Evolutionary conservation across 1,140 invertebrate genomes (phyloP), one percentile per base, ranked within the genome.

Genomic region (Drosophila asahinai): DNA sequence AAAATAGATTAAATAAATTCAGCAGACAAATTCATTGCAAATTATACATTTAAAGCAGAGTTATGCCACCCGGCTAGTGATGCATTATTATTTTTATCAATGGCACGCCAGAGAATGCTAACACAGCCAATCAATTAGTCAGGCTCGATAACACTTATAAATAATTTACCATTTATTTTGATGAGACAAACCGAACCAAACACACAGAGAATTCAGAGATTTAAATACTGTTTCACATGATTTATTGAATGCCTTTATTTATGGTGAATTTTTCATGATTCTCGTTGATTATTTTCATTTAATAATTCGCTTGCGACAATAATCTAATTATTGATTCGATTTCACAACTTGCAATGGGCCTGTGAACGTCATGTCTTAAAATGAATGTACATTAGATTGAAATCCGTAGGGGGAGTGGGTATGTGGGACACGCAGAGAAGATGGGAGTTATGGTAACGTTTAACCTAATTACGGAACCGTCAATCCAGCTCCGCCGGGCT

Each of bases 321-420:
- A 86, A 90, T 86, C 86, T 90, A 90, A 90, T 90, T 90, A 90
- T 90, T 90, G 86, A 90, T 86, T 77, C 77, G 63, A 57, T 81
- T 80, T 90, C 86, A 90, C 86, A 90, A 90, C 86, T 80, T 81
- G 80, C 67, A 83, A 77, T 74, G 73, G 45, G 51, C 45, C 52
- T 54, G 40, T 19, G 36, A n/a, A 57, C 54, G 54, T 22, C n/a
- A 40, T 77, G 59, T 61, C 33, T 83, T 66, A 57, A 61, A 70
- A 55, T 80, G 25, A 65, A 57, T 73, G 55, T 73, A 73, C 71
- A 73, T 72, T 73, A 61, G 67, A 73, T 73, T 73, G 43, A 78
- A 61, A 73, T 54, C 42, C 38, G 54, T 64, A 43, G 43, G 63
- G 70, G 62, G 54, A 79, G 65, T 72, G 54, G 73, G 65, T 73